Conservation (phyloP, 1,140 invertebrate species). For the Telenomus remus region DNA sequence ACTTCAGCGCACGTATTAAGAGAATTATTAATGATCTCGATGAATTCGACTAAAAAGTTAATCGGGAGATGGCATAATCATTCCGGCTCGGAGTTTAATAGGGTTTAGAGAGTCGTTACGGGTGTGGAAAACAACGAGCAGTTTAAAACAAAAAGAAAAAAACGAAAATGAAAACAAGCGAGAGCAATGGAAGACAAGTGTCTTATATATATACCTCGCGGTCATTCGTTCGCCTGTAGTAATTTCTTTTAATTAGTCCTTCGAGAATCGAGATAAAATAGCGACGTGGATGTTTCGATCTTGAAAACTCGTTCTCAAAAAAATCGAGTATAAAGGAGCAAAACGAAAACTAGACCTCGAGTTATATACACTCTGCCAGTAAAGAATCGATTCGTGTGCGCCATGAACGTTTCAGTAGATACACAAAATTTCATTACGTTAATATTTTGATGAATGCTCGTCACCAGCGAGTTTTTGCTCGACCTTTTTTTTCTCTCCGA, state of each 20-base stretch:
- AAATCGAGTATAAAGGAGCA: constrained; percentile 38
- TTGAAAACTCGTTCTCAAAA: constrained; percentile 40
- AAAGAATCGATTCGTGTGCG: no score
- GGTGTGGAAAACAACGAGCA: constrained; percentile 21
- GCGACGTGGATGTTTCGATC: constrained; percentile 38
- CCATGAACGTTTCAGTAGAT: no score
- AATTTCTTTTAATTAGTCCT: constrained; percentile 59
- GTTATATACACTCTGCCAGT: not conserved
- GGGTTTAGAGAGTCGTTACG: constrained; percentile 49
- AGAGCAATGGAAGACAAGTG: constrained; percentile 3
- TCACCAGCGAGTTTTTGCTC: not conserved
- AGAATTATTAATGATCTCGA: constrained; percentile 48
- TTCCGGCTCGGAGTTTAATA: constrained; percentile 48
- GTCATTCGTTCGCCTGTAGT: constrained; percentile 44
- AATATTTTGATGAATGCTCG: constrained; percentile 29
- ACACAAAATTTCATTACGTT: not conserved
- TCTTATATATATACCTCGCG: constrained; percentile 46
- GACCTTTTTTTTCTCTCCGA: not conserved
- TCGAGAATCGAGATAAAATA: constrained; percentile 52
- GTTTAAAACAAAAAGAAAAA: constrained; percentile 20
- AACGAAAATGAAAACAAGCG: not conserved
- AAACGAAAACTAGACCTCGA: constrained; percentile 8
- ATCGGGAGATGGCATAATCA: constrained; percentile 56
- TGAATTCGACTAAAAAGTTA: constrained; percentile 54
- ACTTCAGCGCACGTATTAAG: constrained; percentile 48